A percentile compares a stretch with the other conserved stretches of the same genome.
These are phyloP conservation scores for Syngnathus rostellatus DNA, from an alignment of 2,797 vertebrate species.

Conservation along the genomic window DNA sequence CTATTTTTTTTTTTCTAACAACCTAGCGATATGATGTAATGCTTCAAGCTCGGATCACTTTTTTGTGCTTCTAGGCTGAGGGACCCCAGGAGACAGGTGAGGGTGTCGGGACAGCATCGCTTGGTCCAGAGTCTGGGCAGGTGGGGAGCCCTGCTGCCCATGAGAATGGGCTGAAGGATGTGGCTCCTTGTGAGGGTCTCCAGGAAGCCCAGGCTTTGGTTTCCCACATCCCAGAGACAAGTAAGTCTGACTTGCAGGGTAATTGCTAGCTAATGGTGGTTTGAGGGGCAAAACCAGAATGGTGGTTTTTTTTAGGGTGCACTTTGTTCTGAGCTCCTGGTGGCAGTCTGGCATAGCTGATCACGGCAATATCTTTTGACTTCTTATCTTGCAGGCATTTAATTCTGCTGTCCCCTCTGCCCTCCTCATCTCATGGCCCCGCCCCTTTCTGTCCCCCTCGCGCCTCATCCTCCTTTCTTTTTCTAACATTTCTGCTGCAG, in stretches of 20 bases:
- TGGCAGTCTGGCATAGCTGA: constrained; percentile 45
- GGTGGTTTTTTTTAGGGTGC: too few species aligned
- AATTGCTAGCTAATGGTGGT: too few species aligned
- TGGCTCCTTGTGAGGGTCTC: constrained; percentile 68
- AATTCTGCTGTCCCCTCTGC: constrained; percentile 87
- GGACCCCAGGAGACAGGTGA: constrained; percentile 65
- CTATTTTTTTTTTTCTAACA: background rate
- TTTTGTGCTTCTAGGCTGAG: constrained; percentile 76
- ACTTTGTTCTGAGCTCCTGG: constrained; percentile 17
- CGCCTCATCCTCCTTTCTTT: constrained; percentile 29
- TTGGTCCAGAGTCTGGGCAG: constrained; percentile 33
- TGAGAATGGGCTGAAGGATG: constrained; percentile 81
- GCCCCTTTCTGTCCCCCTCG: constrained; percentile 37
- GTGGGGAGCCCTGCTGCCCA: constrained; percentile 58
- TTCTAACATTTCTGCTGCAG: constrained; percentile 78
- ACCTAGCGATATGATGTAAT: too few species aligned
- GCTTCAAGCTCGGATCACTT: constrained; percentile 11
- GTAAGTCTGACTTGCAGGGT: constrained; percentile 68
- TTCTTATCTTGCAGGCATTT: constrained; percentile 99
- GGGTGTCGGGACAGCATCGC: constrained; percentile 59
- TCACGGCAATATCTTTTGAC: constrained; percentile 63
- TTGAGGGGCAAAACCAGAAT: too few species aligned
- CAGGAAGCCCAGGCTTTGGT: constrained; percentile 83
- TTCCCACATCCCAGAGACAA: constrained; percentile 90
- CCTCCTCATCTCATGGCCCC: constrained; percentile 38